Base-by-base conservation (phyloP, 2,797 vertebrate species). In the Epinephelus coioides region DNA sequence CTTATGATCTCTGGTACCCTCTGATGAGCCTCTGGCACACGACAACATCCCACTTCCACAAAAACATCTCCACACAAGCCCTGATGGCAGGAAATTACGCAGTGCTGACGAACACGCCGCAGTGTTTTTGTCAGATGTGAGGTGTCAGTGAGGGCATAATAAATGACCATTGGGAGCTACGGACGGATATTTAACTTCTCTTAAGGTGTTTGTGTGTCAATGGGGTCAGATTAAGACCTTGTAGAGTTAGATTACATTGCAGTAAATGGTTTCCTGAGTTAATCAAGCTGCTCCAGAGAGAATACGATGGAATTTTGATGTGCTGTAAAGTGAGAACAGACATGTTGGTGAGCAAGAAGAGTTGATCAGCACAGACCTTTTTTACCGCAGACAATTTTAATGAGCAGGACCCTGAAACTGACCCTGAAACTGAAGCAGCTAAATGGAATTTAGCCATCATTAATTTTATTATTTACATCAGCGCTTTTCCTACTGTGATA, bases 71-170 rank as follows among this genome's bases (percentile, higher is more conserved):
- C 66, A 12, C 38, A 38, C 49, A 69, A 81, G 54, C 76, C 63
- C 73, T 17, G 51, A 71, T 25, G 51, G 47, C 69, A 89, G 91
- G 89, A 95, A 94, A 94, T 94, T 92, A 94, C 86, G 86, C 90
- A 91, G 44, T 5, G 71, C 77, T 83, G 84, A 90, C 50, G 50
- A 86, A 83, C 69, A 50, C 47, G 70, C 83, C 50, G 64, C 51
- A 2, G 62, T 69, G 78, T 82, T 85, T 82, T 78, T 78, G 43
- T 70, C 65, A 79, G 62, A 78, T 75, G 55, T 64, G 62, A 86
- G 65, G 67, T 70, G 85, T 83, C 57, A 83, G n/a, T 61, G 81
- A 84, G 74, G 64, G 23, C 25, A 81, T n/a, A 64, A 80, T 30
- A 54, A 23, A 70, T 59, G 55, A 79, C n/a, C 40, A 40, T 46